Evolutionary conservation across 2,888 invertebrate species (phyloP).

Genomic region (Sesamia inferens): DNA sequence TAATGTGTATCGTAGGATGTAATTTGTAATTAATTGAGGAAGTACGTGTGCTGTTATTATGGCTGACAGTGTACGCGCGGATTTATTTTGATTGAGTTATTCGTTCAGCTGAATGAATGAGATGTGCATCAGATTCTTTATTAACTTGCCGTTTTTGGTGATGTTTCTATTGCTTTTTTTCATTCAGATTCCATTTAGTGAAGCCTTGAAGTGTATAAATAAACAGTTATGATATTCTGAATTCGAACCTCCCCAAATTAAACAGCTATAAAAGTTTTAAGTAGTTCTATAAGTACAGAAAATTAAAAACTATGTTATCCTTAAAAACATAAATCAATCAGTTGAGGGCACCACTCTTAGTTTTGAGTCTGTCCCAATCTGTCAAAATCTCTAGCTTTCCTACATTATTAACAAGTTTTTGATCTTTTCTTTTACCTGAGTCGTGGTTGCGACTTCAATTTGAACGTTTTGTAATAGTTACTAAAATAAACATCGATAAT

Average conservation of each 20-base stretch:
- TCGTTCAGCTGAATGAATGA: slow-evolving; percentile 32
- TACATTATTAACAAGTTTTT: too few species aligned
- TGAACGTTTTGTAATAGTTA: too few species aligned
- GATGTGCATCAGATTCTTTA: slow-evolving; percentile 31
- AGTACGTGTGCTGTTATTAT: slow-evolving; percentile 56
- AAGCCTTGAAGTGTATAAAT: background rate
- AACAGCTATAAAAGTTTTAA: background rate
- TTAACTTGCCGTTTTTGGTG: slow-evolving; percentile 22
- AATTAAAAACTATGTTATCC: too few species aligned
- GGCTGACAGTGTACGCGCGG: slow-evolving; percentile 33
- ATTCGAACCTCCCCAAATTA: background rate
- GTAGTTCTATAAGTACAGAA: too few species aligned
- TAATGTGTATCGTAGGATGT: slow-evolving; percentile 60
- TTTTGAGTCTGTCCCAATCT: too few species aligned
- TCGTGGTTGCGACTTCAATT: too few species aligned
- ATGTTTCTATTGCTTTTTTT: slow-evolving; percentile 3
- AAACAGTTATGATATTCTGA: background rate
- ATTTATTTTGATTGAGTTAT: slow-evolving; percentile 59
- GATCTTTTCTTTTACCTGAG: too few species aligned
- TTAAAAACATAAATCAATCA: background rate
- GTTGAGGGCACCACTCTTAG: too few species aligned
- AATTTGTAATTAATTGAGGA: slow-evolving; percentile 66
- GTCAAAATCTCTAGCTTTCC: too few species aligned
- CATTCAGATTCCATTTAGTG: too few species aligned
- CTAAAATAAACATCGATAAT: too few species aligned